Evolutionary conservation across 2,113 vertebrate genomes (phyloP).

Genomic region (Amblyornis subalaris): DNA sequence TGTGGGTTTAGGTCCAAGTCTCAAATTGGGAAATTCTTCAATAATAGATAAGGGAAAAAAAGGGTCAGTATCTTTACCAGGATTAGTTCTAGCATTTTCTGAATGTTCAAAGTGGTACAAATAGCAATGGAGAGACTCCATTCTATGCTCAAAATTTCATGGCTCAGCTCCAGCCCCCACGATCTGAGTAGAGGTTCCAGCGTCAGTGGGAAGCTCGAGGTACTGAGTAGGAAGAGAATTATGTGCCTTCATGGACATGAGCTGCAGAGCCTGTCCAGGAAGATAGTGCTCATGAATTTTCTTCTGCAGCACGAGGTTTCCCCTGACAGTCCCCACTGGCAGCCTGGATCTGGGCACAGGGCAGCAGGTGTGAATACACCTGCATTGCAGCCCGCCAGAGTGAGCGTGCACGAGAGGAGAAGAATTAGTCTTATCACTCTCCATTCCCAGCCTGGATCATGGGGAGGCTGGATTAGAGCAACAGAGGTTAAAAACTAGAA

Average conservation of each 20-base stretch:
- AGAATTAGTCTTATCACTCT: background rate
- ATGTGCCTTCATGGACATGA: background rate
- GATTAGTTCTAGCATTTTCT: background rate
- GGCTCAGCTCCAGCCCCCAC: background rate
- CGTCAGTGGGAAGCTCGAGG: background rate
- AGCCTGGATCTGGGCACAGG: background rate
- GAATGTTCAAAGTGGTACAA: background rate
- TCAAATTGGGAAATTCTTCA: background rate
- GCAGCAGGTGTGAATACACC: background rate
- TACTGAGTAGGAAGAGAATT: background rate
- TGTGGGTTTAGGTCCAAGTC: background rate
- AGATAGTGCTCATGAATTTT: rapidly evolving
- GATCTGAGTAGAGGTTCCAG: background rate
- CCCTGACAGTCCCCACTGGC: background rate
- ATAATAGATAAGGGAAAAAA: background rate
- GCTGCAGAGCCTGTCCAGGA: background rate
- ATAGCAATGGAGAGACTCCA: background rate
- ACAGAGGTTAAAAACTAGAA: slow-evolving; percentile 21
- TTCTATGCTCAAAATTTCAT: background rate
- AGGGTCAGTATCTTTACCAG: background rate
- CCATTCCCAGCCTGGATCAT: background rate
- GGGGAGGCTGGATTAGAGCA: background rate
- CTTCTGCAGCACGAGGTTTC: background rate
- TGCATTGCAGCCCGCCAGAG: background rate
- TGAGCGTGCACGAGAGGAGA: background rate